A percentile compares a stretch with the other conserved stretches of the same genome.
phyloP scores from a whole-genome alignment of 2,113 vertebrate species.

The Nettapus auritus region DNA sequence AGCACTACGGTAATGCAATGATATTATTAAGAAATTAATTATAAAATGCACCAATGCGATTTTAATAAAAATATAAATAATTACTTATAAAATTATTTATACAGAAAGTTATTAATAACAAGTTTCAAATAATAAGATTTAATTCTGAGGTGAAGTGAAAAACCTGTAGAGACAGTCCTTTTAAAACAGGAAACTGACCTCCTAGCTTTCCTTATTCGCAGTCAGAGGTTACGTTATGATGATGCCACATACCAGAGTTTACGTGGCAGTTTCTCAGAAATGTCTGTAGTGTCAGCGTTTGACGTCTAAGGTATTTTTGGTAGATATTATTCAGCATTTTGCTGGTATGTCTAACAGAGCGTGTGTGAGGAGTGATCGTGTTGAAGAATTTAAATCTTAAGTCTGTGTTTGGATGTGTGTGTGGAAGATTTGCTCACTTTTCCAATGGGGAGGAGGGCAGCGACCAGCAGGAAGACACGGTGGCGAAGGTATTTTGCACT shows the following conservation, averaged over 20 bases:
- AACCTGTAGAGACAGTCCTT: neutral
- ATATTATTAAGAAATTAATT: neutral
- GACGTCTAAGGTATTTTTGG: neutral
- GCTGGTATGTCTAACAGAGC: neutral
- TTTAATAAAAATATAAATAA: neutral
- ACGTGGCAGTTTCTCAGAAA: too few species aligned
- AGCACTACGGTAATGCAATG: neutral
- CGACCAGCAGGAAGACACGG: neutral
- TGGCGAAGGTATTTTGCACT: neutral
- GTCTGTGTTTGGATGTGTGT: neutral
- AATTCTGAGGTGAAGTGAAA: neutral
- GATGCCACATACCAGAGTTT: rapidly evolving
- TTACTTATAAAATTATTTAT: neutral
- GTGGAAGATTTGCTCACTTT: neutral
- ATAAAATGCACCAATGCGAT: neutral
- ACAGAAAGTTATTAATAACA: too few species aligned
- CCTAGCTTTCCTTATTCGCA: neutral
- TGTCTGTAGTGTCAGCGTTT: too few species aligned
- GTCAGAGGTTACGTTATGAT: neutral
- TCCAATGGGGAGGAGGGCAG: neutral
- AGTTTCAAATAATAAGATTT: neutral
- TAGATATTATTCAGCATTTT: neutral
- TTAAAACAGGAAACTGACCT: neutral
- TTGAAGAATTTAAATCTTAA: neutral
- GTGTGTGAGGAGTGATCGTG: neutral